Conservation (phyloP, 2,113 vertebrate species). For the Anser cygnoides region DNA sequence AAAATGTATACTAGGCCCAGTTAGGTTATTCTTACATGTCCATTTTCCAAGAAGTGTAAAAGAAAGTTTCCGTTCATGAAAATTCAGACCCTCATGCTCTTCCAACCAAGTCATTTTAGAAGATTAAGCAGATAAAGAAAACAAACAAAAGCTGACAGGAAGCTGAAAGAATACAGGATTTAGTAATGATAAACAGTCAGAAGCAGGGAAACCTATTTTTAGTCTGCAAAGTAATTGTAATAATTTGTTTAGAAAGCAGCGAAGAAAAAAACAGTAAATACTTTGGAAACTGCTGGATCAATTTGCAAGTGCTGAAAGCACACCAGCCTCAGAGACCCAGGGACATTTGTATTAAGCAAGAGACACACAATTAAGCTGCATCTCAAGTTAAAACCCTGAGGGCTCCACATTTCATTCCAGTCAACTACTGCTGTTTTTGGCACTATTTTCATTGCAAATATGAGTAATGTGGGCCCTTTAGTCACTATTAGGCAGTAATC, state of each 20-base stretch:
- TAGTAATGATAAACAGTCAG: neutral
- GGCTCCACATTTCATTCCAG: slow-evolving; percentile 74
- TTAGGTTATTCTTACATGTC: rapidly evolving
- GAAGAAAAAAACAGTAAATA: slow-evolving; percentile 25
- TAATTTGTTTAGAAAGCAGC: neutral
- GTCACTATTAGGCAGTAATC: slow-evolving; percentile 80
- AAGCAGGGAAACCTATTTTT: neutral
- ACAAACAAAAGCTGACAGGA: neutral
- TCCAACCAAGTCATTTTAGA: neutral
- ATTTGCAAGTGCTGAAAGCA: slow-evolving; percentile 20
- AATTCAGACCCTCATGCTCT: neutral
- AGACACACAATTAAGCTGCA: slow-evolving; percentile 73
- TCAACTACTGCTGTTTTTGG: slow-evolving; percentile 74
- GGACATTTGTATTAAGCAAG: slow-evolving; percentile 64
- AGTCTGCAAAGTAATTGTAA: neutral
- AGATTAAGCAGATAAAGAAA: neutral
- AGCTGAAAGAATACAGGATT: neutral
- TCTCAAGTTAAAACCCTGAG: slow-evolving; percentile 69
- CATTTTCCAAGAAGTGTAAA: neutral
- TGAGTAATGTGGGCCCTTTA: slow-evolving; percentile 76
- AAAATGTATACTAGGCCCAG: neutral
- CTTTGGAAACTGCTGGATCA: slow-evolving; percentile 10
- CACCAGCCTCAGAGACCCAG: slow-evolving; percentile 30
- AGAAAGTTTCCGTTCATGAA: neutral
- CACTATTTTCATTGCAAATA: slow-evolving; percentile 77